A percentile compares a stretch with the other conserved stretches of the same genome.
Conservation (phyloP, 2,113 vertebrate genomes). For the Callipepla squamata region DNA sequence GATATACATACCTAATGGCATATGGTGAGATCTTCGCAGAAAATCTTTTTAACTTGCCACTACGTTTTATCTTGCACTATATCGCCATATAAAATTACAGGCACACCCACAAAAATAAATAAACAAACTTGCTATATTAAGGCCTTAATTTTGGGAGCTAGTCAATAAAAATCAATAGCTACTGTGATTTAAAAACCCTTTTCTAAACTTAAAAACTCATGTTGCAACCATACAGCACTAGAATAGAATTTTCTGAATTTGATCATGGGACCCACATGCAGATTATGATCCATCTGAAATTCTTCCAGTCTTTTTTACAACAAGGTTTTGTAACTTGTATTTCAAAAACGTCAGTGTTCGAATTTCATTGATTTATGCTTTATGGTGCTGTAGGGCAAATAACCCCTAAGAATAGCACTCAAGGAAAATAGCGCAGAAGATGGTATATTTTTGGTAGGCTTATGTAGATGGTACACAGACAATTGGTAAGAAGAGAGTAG, state of each 20-base stretch:
- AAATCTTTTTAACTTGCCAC: not conserved
- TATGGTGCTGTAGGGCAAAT: not conserved
- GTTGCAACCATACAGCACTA: not conserved
- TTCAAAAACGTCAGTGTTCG: not conserved
- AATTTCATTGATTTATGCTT: not conserved
- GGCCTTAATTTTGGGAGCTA: not conserved
- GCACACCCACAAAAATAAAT: not conserved
- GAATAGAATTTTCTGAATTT: not conserved
- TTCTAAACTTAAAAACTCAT: not conserved
- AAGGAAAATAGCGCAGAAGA: too few relatives aligned
- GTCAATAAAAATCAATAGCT: not conserved
- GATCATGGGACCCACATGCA: not conserved
- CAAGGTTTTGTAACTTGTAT: not conserved
- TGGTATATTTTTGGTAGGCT: too few relatives aligned
- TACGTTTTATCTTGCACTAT: not conserved
- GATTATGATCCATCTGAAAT: not conserved
- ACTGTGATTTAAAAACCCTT: not conserved
- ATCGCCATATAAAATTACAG: not conserved
- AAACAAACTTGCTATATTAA: not conserved
- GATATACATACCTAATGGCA: accelerated
- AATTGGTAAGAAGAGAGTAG: too few relatives aligned
- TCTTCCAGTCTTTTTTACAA: not conserved
- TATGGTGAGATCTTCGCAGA: not conserved
- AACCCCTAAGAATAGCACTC: too few relatives aligned
- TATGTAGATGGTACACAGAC: too few relatives aligned